phyloP scores from a whole-genome alignment of 2,797 vertebrate species.

The Octomys mimax region DNA sequence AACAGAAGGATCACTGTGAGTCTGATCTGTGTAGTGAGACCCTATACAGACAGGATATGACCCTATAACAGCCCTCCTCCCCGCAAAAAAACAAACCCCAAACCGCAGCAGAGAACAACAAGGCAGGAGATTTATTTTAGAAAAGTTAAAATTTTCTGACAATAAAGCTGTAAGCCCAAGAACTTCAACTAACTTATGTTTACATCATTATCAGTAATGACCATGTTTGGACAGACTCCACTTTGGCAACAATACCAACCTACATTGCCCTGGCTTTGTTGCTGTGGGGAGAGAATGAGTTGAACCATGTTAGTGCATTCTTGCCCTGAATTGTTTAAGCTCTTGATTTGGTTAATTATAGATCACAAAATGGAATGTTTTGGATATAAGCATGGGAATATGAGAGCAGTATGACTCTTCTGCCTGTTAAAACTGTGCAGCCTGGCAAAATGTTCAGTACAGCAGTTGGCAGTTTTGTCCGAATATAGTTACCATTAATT shows the following conservation, averaged over 20 bases:
- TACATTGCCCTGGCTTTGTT: slow-evolving; percentile 63
- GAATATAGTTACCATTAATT: slow-evolving; percentile 69
- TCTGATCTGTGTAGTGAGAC: too few species aligned
- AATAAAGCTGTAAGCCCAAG: slow-evolving; percentile 13
- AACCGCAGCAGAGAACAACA: slow-evolving; percentile 15
- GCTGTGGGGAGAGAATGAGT: slow-evolving; percentile 73
- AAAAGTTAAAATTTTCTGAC: slow-evolving; percentile 48
- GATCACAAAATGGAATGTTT: slow-evolving; percentile 73
- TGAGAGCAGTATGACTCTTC: slow-evolving; percentile 64
- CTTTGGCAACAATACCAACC: slow-evolving; percentile 50
- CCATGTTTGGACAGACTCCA: slow-evolving; percentile 49
- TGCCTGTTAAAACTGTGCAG: slow-evolving; percentile 69
- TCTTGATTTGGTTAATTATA: slow-evolving; percentile 80
- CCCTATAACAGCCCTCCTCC: too few species aligned
- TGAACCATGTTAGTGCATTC: slow-evolving; percentile 75
- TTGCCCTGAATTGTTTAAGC: slow-evolving; percentile 81
- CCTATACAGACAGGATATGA: too few species aligned
- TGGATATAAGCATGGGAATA: slow-evolving; percentile 64
- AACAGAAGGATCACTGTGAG: too few species aligned
- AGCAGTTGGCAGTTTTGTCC: slow-evolving; percentile 63
- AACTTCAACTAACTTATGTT: slow-evolving; percentile 35
- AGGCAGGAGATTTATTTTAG: slow-evolving; percentile 21
- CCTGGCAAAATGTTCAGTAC: slow-evolving; percentile 60
- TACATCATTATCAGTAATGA: slow-evolving; percentile 65
- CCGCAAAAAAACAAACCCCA: too few species aligned